Evolutionary conservation across 2,888 invertebrate genomes (phyloP).

Genomic region (Protonemura montana): DNA sequence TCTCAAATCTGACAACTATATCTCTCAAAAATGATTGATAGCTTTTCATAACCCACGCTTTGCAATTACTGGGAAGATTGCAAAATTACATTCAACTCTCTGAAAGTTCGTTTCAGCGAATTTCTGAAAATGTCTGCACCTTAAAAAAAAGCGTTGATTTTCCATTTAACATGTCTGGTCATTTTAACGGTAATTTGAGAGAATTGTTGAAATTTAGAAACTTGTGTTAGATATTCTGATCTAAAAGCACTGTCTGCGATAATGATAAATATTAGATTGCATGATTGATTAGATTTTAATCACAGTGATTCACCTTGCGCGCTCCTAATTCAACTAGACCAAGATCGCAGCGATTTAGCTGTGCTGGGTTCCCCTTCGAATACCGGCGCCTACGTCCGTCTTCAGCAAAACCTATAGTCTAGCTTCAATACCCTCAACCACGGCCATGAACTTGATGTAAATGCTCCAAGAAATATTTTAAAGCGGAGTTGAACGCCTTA

Average conservation of each 20-base stretch:
- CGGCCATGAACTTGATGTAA: too few species aligned
- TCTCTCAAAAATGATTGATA: not conserved
- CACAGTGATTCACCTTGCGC: conserved; percentile 2
- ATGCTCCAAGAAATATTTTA: too few species aligned
- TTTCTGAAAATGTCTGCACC: not conserved
- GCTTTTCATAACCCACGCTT: not conserved
- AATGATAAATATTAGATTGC: not conserved
- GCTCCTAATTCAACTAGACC: conserved; percentile 12
- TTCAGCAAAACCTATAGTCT: not conserved
- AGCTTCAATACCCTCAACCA: not conserved
- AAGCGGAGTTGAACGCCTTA: too few species aligned
- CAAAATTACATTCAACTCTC: not conserved
- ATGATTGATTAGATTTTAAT: conserved; percentile 4
- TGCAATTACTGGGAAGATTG: not conserved
- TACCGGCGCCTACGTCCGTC: not conserved
- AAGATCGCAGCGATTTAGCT: not conserved
- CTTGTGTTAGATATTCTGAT: not conserved
- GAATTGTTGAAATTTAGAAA: not conserved
- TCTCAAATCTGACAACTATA: too few species aligned
- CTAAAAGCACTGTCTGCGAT: not conserved
- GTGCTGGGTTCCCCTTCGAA: not conserved
- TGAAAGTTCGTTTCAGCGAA: not conserved
- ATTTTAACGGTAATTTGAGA: not conserved
- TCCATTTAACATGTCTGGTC: not conserved
- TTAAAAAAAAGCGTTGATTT: not conserved